phyloP scores from a whole-genome alignment of 2,888 invertebrate genomes.

The Agrotis segetum region DNA sequence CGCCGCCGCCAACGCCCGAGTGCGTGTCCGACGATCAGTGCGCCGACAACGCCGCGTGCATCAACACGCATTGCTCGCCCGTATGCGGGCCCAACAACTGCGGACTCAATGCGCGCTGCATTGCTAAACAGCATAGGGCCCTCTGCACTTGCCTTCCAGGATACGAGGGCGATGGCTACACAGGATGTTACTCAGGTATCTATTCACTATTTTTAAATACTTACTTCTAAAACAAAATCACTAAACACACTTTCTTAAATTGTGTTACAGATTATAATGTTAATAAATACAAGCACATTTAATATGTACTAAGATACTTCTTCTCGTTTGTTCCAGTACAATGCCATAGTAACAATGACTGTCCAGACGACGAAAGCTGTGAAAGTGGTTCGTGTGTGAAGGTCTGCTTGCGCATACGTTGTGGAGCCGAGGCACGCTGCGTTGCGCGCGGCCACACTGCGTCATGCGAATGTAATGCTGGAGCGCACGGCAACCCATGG shows the following conservation, averaged over 20 bases:
- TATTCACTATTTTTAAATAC: neutral
- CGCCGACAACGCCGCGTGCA: slow-evolving; percentile 95
- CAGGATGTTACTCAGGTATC: slow-evolving; percentile 93
- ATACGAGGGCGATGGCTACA: slow-evolving; percentile 96
- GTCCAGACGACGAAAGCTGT: slow-evolving; percentile 95
- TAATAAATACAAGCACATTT: neutral
- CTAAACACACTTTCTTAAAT: neutral
- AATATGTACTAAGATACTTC: neutral
- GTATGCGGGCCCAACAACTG: slow-evolving; percentile 94
- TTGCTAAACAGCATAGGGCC: slow-evolving; percentile 95
- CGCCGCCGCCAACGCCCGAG: slow-evolving; percentile 93
- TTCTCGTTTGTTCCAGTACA: slow-evolving; percentile 91
- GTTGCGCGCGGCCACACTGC: slow-evolving; percentile 95
- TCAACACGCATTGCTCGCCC: slow-evolving; percentile 93
- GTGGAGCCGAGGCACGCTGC: slow-evolving; percentile 95
- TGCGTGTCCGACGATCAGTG: slow-evolving; percentile 95
- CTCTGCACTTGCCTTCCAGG: slow-evolving; percentile 95
- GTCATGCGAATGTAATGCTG: slow-evolving; percentile 94
- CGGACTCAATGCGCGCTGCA: slow-evolving; percentile 95
- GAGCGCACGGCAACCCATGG: slow-evolving; percentile 95
- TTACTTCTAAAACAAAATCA: neutral
- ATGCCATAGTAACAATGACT: slow-evolving; percentile 96
- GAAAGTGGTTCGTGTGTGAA: slow-evolving; percentile 95
- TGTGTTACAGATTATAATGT: neutral
- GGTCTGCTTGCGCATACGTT: slow-evolving; percentile 95